Conservation (phyloP, 2,797 vertebrate species). For the Sebastes elongatus region DNA sequence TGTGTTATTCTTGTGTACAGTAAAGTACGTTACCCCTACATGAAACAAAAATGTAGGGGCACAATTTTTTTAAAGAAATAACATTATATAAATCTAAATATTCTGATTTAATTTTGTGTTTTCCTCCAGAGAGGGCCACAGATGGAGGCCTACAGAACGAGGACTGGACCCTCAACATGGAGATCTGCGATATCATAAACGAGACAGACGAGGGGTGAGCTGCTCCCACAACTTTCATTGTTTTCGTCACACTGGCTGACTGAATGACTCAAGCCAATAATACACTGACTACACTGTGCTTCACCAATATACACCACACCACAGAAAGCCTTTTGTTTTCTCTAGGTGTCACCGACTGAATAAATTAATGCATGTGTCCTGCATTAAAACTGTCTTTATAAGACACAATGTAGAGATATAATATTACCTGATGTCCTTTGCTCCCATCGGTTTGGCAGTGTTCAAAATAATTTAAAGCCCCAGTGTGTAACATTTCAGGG, state of each 20-base stretch:
- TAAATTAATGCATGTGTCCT: conserved; percentile 22
- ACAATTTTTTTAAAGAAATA: background rate
- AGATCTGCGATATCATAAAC: conserved; percentile 99
- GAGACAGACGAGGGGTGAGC: conserved; percentile 97
- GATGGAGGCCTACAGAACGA: conserved; percentile 96
- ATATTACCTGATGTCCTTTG: background rate
- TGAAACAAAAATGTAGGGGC: background rate
- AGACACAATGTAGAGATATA: background rate
- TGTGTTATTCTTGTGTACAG: background rate
- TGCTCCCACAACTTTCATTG: conserved; percentile 14
- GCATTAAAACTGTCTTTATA: background rate
- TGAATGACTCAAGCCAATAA: conserved; percentile 37
- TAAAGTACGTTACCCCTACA: background rate
- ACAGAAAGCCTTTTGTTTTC: conserved; percentile 60
- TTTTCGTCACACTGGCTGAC: conserved; percentile 27
- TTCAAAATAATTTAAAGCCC: background rate
- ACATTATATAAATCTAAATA: background rate
- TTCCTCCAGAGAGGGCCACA: conserved; percentile 92
- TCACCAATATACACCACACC: conserved; percentile 6
- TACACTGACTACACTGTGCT: conserved; percentile 32
- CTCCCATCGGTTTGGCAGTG: background rate
- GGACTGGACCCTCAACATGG: conserved; percentile 99
- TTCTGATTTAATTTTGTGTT: conserved; percentile 25
- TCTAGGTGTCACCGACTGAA: conserved; percentile 24
- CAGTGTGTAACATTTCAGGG: too few species aligned